Conservation (phyloP, 2,888 invertebrate species). For the Bimastos eiseni region DNA sequence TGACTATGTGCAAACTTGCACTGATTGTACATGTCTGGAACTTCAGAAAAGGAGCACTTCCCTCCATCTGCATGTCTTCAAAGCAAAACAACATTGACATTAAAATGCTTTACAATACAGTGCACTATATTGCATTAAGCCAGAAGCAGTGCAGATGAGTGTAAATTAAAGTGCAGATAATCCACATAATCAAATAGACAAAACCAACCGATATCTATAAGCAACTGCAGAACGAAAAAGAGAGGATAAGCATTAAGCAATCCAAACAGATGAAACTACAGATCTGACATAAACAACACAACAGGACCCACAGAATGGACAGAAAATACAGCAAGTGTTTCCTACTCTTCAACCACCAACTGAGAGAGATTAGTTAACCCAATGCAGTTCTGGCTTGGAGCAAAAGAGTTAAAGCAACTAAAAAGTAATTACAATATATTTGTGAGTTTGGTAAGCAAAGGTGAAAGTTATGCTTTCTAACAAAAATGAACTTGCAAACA, state of each 20-base stretch:
- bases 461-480: too few relatives aligned
- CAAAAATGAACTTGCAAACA: too few relatives aligned
- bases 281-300: not conserved
- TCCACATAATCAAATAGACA: not conserved
- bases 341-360: not conserved
- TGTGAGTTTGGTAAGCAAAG: too few relatives aligned
- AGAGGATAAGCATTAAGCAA: not conserved
- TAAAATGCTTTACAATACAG: not conserved
- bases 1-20: conserved; percentile 56
- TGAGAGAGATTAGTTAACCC: not conserved
- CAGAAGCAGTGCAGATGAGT: not conserved
- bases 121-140: not conserved
- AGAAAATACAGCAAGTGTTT: not conserved
- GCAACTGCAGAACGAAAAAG: not conserved
- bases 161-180: not conserved
- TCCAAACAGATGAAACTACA: not conserved
- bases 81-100: not conserved
- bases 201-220: not conserved
- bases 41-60: conserved; percentile 51
- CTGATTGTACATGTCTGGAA: conserved; percentile 56
- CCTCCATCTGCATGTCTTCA: conserved; percentile 35
- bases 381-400: not conserved
- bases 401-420: not conserved
- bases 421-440: not conserved
- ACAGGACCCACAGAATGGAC: not conserved